A percentile compares a stretch with the other conserved stretches of the same genome.
These are phyloP conservation scores for Orchestes rusci DNA, from an alignment of 2,888 invertebrate genomes.

Conservation along the genomic window DNA sequence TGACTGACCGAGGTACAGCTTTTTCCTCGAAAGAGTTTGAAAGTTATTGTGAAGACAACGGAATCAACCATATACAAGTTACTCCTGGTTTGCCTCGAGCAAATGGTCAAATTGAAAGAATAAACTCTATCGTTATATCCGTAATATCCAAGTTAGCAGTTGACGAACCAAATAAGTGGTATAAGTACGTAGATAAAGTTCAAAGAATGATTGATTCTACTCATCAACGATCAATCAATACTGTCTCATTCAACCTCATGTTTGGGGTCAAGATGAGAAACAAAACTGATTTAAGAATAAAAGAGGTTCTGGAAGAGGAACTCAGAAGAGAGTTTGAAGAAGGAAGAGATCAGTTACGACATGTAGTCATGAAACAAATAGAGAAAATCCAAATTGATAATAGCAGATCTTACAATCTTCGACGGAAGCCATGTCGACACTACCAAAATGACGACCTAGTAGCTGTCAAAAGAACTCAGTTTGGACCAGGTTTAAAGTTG, in stretches of 20 bases:
- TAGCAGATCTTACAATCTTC: slow-evolving; percentile 25
- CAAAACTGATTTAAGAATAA: slow-evolving; percentile 34
- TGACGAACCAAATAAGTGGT: slow-evolving; percentile 34
- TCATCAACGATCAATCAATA: slow-evolving; percentile 26
- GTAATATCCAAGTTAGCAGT: slow-evolving; percentile 35
- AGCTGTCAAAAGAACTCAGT: slow-evolving; percentile 38
- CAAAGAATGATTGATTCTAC: slow-evolving; percentile 33
- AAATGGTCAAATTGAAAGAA: slow-evolving; percentile 38
- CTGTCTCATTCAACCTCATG: slow-evolving; percentile 26
- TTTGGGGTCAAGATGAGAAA: slow-evolving; percentile 23
- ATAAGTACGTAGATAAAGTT: slow-evolving; percentile 26
- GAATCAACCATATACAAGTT: slow-evolving; percentile 32
- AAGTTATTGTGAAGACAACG: slow-evolving; percentile 35
- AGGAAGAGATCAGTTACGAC: slow-evolving; percentile 21
- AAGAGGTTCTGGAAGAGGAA: slow-evolving; percentile 20
- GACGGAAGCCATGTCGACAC: slow-evolving; percentile 23
- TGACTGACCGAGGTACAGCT: slow-evolving; percentile 35
- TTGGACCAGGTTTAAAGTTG: slow-evolving; percentile 37
- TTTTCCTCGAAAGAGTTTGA: slow-evolving; percentile 36
- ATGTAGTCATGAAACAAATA: slow-evolving; percentile 20
- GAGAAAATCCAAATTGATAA: slow-evolving; percentile 30
- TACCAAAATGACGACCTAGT: slow-evolving; percentile 32
- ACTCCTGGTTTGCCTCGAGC: slow-evolving; percentile 34
- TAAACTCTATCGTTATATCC: slow-evolving; percentile 33
- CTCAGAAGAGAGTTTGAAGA: slow-evolving; percentile 13